These are phyloP conservation scores for Axinella damicornis DNA, from an alignment of 37 sponge, comb jelly and placozoan species.

Conservation along the genomic window DNA sequence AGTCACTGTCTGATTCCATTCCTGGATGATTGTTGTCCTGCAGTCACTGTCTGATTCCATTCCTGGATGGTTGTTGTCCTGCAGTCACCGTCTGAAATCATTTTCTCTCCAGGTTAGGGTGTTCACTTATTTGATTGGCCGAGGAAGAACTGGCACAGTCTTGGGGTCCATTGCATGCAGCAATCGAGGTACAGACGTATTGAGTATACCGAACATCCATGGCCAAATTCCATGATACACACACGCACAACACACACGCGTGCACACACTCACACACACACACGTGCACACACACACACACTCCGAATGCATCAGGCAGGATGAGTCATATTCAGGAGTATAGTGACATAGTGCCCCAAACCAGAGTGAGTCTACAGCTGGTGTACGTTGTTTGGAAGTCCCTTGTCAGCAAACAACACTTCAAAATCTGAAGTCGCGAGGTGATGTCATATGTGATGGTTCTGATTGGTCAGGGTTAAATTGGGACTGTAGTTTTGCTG, in stretches of 20 bases:
- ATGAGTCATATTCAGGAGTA: background rate
- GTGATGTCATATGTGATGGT: too few species aligned
- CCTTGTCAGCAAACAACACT: too few species aligned
- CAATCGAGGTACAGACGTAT: slow-evolving; percentile 32
- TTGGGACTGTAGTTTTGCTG: too few species aligned
- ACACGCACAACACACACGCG: background rate
- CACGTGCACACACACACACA: background rate
- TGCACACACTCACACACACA: background rate
- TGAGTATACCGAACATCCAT: background rate
- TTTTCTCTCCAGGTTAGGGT: slow-evolving; percentile 8
- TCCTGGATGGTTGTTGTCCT: too few species aligned
- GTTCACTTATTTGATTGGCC: slow-evolving; percentile 13
- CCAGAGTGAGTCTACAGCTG: background rate
- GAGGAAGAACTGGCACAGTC: background rate
- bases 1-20: background rate
- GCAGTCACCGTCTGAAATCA: background rate
- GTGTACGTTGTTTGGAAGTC: too few species aligned
- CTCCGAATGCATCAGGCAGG: slow-evolving; percentile 8
- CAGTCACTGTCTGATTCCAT: too few species aligned
- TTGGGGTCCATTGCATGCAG: background rate
- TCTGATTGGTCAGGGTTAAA: too few species aligned
- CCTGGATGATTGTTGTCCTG: background rate
- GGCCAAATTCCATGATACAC: background rate
- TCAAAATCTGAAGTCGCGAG: too few species aligned
- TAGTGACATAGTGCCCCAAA: background rate